A percentile compares a stretch with the other conserved stretches of the same genome.
Evolutionary conservation across 2,888 invertebrate species (phyloP).

Genomic region (Amphimallon solstitiale): DNA sequence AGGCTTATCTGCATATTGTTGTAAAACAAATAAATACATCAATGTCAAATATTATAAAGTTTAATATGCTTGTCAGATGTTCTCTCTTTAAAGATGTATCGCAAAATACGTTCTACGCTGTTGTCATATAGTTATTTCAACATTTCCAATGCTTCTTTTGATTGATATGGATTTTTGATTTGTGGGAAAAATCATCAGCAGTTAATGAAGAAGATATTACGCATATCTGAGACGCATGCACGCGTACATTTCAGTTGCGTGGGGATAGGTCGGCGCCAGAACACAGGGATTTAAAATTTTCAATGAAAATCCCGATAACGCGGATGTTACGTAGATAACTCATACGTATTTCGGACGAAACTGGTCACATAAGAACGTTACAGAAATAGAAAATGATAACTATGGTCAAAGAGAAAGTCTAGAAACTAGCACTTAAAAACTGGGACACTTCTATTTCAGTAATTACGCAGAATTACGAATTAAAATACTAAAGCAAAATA

Average conservation of each 20-base stretch:
- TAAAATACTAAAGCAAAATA: constrained; percentile 38
- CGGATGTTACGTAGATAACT: constrained; percentile 36
- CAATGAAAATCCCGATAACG: constrained; percentile 36
- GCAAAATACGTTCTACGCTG: not conserved
- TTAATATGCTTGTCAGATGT: no score
- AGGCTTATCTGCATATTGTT: not conserved
- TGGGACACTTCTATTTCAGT: constrained; percentile 51
- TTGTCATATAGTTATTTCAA: constrained; percentile 19
- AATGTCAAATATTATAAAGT: not conserved
- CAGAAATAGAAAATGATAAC: constrained; percentile 42
- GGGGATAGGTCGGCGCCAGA: constrained; percentile 55
- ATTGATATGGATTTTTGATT: constrained; percentile 22
- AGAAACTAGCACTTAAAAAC: constrained; percentile 43
- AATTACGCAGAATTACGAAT: constrained; percentile 43
- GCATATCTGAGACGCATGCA: constrained; percentile 49
- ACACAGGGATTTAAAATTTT: constrained; percentile 49
- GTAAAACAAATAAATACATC: not conserved
- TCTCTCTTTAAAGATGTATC: not conserved
- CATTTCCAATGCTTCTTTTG: constrained; percentile 11
- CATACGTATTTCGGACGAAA: constrained; percentile 23
- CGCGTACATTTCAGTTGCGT: constrained; percentile 52
- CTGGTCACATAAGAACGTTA: constrained; percentile 38
- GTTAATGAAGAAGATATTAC: constrained; percentile 32
- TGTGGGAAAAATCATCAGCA: not conserved
- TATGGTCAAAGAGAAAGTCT: constrained; percentile 44